Evolutionary conservation across 1,140 invertebrate species (phyloP).

Genomic region (Teleogryllus occipitalis): DNA sequence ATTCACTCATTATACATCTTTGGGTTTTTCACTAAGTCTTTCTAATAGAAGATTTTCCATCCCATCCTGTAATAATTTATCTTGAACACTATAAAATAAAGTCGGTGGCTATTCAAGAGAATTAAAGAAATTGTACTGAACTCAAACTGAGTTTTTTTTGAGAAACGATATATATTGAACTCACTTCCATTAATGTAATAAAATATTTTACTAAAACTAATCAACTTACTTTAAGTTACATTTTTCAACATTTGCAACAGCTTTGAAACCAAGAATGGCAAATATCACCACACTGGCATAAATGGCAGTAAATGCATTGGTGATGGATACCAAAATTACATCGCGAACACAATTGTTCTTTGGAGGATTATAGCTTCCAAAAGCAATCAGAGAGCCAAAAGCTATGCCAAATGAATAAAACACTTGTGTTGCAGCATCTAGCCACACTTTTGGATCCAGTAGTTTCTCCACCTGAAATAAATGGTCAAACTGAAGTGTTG

Average conservation of each 20-base stretch:
- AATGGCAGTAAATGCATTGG: conserved; percentile 86
- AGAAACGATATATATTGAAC: too few species aligned
- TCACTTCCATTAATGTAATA: too few species aligned
- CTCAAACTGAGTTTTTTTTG: too few species aligned
- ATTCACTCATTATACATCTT: too few species aligned
- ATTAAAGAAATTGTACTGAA: too few species aligned
- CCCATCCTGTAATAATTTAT: too few species aligned
- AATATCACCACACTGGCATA: conserved; percentile 91
- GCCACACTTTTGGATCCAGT: conserved; percentile 74
- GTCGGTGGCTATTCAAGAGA: too few species aligned
- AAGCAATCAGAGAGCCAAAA: conserved; percentile 86
- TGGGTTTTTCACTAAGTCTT: too few species aligned
- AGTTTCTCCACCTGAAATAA: conserved; percentile 62
- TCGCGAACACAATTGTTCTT: conserved; percentile 87
- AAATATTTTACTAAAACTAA: too few species aligned
- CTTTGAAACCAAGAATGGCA: conserved; percentile 80
- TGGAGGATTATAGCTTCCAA: conserved; percentile 82
- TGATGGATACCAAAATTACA: conserved; percentile 78
- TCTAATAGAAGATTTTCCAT: too few species aligned
- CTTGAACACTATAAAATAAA: too few species aligned
- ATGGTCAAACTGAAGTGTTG: background rate
- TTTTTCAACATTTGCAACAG: conserved; percentile 67
- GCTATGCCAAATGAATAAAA: conserved; percentile 92
- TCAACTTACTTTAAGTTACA: conserved; percentile 62
- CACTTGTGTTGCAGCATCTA: conserved; percentile 91